Conservation (phyloP, 1,140 invertebrate genomes). For the Bacillus rossius region DNA sequence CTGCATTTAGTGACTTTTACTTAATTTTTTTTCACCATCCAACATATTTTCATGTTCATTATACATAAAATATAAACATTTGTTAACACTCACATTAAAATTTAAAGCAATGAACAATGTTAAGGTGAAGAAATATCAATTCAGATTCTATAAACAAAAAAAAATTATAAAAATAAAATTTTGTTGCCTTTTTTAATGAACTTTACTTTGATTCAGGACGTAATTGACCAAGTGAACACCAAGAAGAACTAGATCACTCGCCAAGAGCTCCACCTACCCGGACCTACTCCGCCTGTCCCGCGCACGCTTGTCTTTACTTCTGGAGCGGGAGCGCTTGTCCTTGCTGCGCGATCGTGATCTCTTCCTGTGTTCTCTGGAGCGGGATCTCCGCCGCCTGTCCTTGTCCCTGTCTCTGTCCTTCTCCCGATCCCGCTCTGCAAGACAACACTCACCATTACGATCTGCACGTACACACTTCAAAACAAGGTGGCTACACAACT, state of each 20-base stretch:
- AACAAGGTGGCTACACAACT: too few species aligned
- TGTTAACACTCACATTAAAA: too few species aligned
- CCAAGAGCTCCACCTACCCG: conserved; percentile 17
- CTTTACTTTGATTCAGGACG: not conserved
- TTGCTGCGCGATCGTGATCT: conserved; percentile 58
- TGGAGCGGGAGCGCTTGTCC: conserved; percentile 42
- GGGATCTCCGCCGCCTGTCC: conserved; percentile 56
- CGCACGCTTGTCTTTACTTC: conserved; percentile 37
- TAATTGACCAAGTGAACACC: too few species aligned
- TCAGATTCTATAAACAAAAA: not conserved
- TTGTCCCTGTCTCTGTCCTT: conserved; percentile 50
- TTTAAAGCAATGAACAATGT: too few species aligned
- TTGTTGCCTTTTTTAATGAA: not conserved
- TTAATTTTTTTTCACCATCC: too few species aligned
- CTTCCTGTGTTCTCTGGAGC: conserved; percentile 60
- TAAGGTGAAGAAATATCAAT: not conserved
- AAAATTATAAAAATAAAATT: not conserved
- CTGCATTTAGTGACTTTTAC: too few species aligned
- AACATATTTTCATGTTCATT: too few species aligned
- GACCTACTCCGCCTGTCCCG: conserved; percentile 50
- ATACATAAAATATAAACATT: too few species aligned
- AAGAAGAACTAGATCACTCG: too few species aligned
- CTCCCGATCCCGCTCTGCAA: conserved; percentile 37
- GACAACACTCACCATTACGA: too few species aligned
- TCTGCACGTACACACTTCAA: too few species aligned